Evolutionary conservation across 2,888 invertebrate species (phyloP).

Genomic region (Mycogona germanica): DNA sequence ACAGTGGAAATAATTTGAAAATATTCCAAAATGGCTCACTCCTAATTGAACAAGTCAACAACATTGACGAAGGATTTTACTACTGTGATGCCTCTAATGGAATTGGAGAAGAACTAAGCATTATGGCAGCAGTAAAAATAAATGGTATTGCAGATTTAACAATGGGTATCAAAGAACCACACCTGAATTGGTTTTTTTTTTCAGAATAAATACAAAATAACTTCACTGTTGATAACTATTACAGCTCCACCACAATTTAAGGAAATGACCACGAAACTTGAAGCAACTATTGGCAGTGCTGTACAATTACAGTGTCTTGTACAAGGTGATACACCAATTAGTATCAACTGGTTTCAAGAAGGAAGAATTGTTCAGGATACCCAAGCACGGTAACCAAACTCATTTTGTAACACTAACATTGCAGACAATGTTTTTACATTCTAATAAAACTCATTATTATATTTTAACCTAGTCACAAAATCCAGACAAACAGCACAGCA

Average conservation of each 20-base stretch:
- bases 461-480: not conserved
- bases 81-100: slow-evolving; percentile 35
- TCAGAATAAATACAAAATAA: too few relatives aligned
- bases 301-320: slow-evolving; percentile 33
- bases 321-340: slow-evolving; percentile 33
- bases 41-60: not conserved
- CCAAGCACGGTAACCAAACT: not conserved
- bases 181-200: too few relatives aligned
- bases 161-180: too few relatives aligned
- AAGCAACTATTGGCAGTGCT: slow-evolving; percentile 29
- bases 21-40: slow-evolving; percentile 15
- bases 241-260: slow-evolving; percentile 13
- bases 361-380: slow-evolving; percentile 9
- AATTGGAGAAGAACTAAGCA: slow-evolving; percentile 33
- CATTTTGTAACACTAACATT: not conserved
- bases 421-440: not conserved
- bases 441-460: not conserved
- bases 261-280: slow-evolving; percentile 16
- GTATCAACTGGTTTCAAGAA: slow-evolving; percentile 31
- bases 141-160: too few relatives aligned
- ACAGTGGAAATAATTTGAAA: not conserved
- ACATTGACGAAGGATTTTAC: slow-evolving; percentile 33
- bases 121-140: slow-evolving; percentile 32
- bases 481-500: not conserved
- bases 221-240: not conserved